Conservation (phyloP, 2,797 vertebrate genomes). For the Karalla daura region DNA sequence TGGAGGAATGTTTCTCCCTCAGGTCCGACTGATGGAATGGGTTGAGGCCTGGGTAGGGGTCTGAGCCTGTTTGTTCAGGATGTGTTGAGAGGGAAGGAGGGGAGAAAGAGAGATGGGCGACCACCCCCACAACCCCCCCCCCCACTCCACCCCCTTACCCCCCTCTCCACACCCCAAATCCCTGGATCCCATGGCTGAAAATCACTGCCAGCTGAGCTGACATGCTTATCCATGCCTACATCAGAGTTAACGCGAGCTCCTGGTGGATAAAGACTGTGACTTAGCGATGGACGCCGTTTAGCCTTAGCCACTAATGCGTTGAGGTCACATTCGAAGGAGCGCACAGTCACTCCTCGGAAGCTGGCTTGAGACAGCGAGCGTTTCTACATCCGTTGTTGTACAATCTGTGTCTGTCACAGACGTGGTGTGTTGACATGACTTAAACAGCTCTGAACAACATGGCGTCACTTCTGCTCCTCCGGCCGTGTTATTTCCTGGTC, state of each 20-base stretch:
- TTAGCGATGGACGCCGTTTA: slow-evolving; percentile 31
- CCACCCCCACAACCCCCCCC: background rate
- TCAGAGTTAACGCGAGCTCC: slow-evolving; percentile 49
- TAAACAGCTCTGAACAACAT: slow-evolving; percentile 8
- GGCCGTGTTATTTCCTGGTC: slow-evolving; percentile 27
- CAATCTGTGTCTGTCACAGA: background rate
- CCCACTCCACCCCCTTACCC: slow-evolving; percentile 1
- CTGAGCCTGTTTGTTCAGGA: slow-evolving; percentile 74
- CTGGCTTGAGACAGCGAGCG: background rate
- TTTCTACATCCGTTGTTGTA: slow-evolving; percentile 18
- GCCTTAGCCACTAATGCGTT: slow-evolving; percentile 19
- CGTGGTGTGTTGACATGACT: slow-evolving; percentile 1
- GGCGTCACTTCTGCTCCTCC: slow-evolving; percentile 16
- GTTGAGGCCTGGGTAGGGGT: slow-evolving; percentile 71
- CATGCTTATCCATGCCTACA: slow-evolving; percentile 63
- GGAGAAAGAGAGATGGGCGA: slow-evolving; percentile 47
- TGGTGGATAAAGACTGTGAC: slow-evolving; percentile 49
- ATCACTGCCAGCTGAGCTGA: slow-evolving; percentile 81
- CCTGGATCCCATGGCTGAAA: slow-evolving; percentile 66
- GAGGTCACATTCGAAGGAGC: slow-evolving; percentile 46
- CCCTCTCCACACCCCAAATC: no score
- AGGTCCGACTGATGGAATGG: slow-evolving; percentile 77
- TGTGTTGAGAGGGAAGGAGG: slow-evolving; percentile 60
- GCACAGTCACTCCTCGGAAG: slow-evolving; percentile 17
- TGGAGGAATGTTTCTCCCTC: slow-evolving; percentile 79